A percentile compares a stretch with the other conserved stretches of the same genome.
Evolutionary conservation across 2,888 invertebrate genomes (phyloP).

Genomic region (Agonopterix heracliana): DNA sequence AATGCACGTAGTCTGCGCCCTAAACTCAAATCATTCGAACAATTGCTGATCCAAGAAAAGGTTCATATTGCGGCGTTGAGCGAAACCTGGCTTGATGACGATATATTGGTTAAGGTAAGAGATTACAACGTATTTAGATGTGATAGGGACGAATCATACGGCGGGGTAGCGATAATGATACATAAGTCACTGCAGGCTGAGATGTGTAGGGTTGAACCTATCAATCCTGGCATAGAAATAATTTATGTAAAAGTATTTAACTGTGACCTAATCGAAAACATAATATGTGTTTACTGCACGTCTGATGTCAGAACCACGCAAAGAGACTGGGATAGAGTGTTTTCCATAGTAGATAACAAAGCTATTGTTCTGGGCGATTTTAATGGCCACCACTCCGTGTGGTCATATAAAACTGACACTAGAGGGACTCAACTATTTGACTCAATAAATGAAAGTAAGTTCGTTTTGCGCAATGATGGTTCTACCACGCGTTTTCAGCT

Average conservation of each 20-base stretch:
- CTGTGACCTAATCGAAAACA: constrained; percentile 7
- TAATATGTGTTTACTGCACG: constrained; percentile 15
- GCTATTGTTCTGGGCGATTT: constrained; percentile 14
- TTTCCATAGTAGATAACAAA: neutral
- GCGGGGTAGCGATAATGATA: constrained; percentile 13
- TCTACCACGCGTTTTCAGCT: neutral
- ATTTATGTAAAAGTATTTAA: constrained; percentile 9
- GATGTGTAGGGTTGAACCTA: neutral
- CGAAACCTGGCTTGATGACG: constrained; percentile 17
- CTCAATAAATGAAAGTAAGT: constrained; percentile 5
- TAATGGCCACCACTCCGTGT: constrained; percentile 10
- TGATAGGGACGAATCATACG: constrained; percentile 12
- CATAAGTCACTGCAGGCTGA: constrained; percentile 10
- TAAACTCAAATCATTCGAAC: constrained; percentile 6
- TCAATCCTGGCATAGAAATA: constrained; percentile 10
- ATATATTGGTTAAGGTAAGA: constrained; percentile 2
- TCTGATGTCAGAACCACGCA: constrained; percentile 4
- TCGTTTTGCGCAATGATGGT: neutral
- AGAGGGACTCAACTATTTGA: neutral
- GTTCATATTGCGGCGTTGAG: constrained; percentile 13
- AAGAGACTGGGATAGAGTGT: constrained; percentile 5
- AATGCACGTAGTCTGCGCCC: constrained; percentile 10
- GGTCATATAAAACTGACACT: constrained; percentile 9
- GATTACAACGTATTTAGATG: constrained; percentile 10
- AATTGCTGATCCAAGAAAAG: constrained; percentile 8